Conservation (phyloP, 2,113 vertebrate species). For the Pteropus alecto region DNA sequence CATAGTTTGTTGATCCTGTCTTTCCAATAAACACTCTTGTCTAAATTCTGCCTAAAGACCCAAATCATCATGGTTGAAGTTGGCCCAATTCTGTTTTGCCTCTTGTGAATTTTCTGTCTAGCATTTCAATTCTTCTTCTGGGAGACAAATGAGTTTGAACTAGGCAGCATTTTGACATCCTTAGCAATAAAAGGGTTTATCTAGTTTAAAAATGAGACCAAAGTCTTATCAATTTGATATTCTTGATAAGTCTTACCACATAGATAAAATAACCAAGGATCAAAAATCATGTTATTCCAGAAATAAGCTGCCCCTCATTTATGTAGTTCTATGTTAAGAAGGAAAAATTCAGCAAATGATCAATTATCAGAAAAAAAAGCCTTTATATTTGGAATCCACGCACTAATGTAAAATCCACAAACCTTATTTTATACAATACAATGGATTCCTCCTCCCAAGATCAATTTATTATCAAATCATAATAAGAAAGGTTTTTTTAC, state of each 20-base stretch:
- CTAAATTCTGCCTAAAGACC: not conserved
- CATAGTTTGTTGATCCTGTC: not conserved
- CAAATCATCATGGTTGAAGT: not conserved
- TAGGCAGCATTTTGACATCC: not conserved
- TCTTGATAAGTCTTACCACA: not conserved
- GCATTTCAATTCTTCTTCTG: not conserved
- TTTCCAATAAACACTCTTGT: not conserved
- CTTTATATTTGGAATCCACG: conserved; percentile 11
- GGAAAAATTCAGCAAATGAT: conserved; percentile 1
- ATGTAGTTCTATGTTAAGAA: not conserved
- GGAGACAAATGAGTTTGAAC: not conserved
- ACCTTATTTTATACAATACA: not conserved
- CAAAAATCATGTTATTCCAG: not conserved
- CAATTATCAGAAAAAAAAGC: not conserved
- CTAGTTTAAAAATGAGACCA: not conserved
- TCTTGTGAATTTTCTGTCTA: not conserved
- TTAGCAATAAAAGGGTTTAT: not conserved
- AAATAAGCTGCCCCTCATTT: not conserved
- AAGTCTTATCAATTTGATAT: not conserved
- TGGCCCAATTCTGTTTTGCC: not conserved
- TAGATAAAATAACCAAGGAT: not conserved
- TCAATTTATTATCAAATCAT: not conserved
- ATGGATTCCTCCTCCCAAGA: not conserved
- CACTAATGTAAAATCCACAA: conserved; percentile 3
- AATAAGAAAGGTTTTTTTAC: not conserved